Percentiles rank a stretch among this genome's conserved stretches.
phyloP scores from a whole-genome alignment of 2,888 invertebrate species.

The Thymelicus lineola region DNA sequence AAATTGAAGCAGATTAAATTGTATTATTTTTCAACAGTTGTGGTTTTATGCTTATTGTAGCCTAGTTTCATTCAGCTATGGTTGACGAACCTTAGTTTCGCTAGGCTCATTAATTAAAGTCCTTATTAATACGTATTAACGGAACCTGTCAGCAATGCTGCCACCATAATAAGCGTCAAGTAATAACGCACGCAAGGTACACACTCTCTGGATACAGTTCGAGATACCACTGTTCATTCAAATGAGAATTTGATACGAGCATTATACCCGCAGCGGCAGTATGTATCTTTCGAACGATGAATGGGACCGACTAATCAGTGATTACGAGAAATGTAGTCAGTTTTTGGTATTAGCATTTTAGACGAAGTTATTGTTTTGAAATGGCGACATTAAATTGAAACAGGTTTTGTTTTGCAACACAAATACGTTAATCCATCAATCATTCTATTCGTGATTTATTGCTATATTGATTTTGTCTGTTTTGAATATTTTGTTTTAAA shows the following conservation, averaged over 20 bases:
- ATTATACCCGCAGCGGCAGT: not conserved
- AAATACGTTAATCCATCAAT: not conserved
- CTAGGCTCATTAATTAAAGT: no score
- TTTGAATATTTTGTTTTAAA: no score
- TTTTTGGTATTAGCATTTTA: constrained; percentile 2
- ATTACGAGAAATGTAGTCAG: not conserved
- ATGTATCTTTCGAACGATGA: not conserved
- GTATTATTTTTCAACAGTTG: no score
- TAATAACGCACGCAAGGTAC: not conserved
- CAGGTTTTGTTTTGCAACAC: constrained; percentile 1
- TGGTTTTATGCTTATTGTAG: no score
- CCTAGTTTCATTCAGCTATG: no score
- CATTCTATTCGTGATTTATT: not conserved
- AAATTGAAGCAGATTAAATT: no score
- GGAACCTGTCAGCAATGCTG: not conserved
- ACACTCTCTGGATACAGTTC: not conserved
- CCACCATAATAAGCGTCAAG: not conserved
- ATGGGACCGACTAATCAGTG: not conserved
- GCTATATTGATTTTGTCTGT: not conserved
- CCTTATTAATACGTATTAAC: not conserved
- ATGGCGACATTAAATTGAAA: not conserved
- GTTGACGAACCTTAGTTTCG: no score
- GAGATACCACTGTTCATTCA: constrained; percentile 4
- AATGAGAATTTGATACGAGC: constrained; percentile 14
- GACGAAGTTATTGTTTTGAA: not conserved